phyloP scores from a whole-genome alignment of 2,797 vertebrate species.

The Tadarida brasiliensis region DNA sequence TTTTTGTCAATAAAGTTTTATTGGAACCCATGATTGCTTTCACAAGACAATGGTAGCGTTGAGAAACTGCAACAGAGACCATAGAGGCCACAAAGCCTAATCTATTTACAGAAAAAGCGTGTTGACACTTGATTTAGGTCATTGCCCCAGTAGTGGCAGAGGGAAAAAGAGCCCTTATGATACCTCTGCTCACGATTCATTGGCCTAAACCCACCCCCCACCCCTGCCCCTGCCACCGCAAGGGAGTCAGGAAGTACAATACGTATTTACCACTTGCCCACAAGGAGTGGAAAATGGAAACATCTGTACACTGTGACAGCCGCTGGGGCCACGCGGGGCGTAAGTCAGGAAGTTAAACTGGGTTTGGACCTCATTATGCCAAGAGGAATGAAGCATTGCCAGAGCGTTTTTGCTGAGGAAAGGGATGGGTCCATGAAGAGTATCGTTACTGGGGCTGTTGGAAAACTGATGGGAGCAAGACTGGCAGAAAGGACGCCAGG shows the following conservation, averaged over 20 bases:
- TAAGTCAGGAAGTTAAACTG: background rate
- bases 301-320: background rate
- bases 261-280: background rate
- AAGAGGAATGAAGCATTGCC: rapidly evolving
- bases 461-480: background rate
- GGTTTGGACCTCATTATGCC: background rate
- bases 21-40: background rate
- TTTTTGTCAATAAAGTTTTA: conserved; percentile 57
- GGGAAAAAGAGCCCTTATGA: background rate
- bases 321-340: rapidly evolving
- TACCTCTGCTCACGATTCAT: background rate
- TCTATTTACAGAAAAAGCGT: background rate
- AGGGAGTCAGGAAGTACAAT: background rate
- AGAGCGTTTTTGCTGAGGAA: background rate
- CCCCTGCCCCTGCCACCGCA: background rate
- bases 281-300: background rate
- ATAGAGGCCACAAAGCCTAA: background rate
- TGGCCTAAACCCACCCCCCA: background rate
- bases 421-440: background rate
- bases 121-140: background rate
- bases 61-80: background rate
- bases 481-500: background rate
- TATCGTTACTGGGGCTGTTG: background rate
- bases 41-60: background rate
- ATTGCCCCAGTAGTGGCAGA: background rate